Base-by-base conservation (phyloP, 2,797 vertebrate genomes). In the Enteromius thamalakanensis region DNA sequence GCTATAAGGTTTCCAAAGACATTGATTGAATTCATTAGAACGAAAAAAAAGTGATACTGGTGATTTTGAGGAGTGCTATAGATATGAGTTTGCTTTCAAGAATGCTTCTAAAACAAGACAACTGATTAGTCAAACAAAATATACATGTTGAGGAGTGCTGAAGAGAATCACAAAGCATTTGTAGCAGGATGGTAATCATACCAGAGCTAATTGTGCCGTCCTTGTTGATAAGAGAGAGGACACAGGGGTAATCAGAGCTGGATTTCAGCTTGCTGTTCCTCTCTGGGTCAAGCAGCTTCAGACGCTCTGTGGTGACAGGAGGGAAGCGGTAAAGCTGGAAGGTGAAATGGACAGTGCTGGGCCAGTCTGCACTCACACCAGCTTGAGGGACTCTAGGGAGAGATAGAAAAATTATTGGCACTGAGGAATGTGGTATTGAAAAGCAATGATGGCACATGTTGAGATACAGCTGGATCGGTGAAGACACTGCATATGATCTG, bases 281-380 rank as follows among this genome's bases (percentile, higher is more conserved):
- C 0, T 92, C 92, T 0, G 55, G 79, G 80, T 88, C 87, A 53
- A 96, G 90, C 32, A 99, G 93, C 89, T 92, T 94, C 79, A 99
- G 93, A 8, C 93, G 94, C 0, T 96, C 94, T 0, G 96, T 96
- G 3, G 94, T 97, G 78, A 94, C 91, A 0, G 95, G 95, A 0
- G 96, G 95, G 72, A 99, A 98, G 10, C 96, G 96, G 89, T 99
- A 99, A 87, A 99, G 96, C 94, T 99, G 98, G 95, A 99, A 98
- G 83, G 96, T 99, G 92, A 99, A 94, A 89, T 97, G 95, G 89
- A 99, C 76, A 6, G 92, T 96, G 60, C 85, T 87, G 0, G 96
- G 97, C 96, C 96, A 97, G 0, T 87, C 91, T 0, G 86, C 72
- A 29, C 86, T 87, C 1, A 72, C 6, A 0, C 88, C 74, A 0